Conservation (phyloP, 2,888 invertebrate genomes). For the Myopa tessellatipennis region DNA sequence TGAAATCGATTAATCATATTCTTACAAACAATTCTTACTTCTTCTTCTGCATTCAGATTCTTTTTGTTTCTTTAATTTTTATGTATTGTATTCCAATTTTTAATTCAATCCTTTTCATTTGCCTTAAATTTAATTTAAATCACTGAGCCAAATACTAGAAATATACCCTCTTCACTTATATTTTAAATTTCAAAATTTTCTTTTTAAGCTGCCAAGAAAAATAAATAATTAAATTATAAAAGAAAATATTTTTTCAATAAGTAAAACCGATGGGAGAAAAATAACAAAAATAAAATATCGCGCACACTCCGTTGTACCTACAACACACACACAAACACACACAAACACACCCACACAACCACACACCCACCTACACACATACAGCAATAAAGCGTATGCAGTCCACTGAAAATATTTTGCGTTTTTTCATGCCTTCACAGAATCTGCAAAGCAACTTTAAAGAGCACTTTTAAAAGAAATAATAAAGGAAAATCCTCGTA, state of each 20-base stretch:
- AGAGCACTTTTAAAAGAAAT: not conserved
- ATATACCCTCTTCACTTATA: not conserved
- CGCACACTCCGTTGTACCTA: not conserved
- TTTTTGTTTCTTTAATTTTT: not conserved
- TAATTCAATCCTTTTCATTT: not conserved
- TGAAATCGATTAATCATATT: not conserved
- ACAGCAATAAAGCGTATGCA: not conserved
- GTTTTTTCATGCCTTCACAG: too few relatives aligned
- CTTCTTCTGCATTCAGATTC: not conserved
- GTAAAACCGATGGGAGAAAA: slow-evolving; percentile 49
- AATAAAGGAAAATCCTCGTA: too few relatives aligned
- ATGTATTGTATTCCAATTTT: not conserved
- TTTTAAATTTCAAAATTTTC: slow-evolving; percentile 7
- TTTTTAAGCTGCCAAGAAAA: slow-evolving; percentile 67
- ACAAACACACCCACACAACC: slow-evolving; percentile 9
- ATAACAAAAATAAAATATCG: slow-evolving; percentile 35
- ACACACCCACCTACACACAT: not conserved
- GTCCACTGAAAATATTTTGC: not conserved
- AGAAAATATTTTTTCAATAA: slow-evolving; percentile 65
- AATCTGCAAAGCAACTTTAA: not conserved
- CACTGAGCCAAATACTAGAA: not conserved
- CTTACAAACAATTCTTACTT: not conserved
- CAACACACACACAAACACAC: not conserved
- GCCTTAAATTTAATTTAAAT: not conserved
- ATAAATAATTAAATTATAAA: slow-evolving; percentile 65